Conservation (phyloP, 2,113 vertebrate species). For the Cebus imitator region DNA sequence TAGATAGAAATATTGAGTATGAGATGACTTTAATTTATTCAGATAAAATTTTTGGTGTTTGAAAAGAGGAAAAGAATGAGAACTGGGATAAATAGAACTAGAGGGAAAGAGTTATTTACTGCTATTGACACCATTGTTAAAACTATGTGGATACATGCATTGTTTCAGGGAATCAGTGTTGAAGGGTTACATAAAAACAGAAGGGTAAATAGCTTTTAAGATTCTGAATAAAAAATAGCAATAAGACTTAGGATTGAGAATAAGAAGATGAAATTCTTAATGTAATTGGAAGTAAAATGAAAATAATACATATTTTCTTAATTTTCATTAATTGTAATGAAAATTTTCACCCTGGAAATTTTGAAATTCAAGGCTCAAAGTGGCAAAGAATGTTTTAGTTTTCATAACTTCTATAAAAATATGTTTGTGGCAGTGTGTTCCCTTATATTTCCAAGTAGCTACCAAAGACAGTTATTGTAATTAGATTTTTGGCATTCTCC, state of each 20-base stretch:
- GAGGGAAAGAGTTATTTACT: background rate
- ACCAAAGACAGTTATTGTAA: background rate
- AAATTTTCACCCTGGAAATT: background rate
- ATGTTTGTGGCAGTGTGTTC: background rate
- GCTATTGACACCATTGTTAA: background rate
- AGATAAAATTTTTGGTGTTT: background rate
- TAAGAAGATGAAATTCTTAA: conserved; percentile 2
- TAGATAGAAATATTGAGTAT: background rate
- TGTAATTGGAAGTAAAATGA: conserved; percentile 6
- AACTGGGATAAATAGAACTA: background rate
- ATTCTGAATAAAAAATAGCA: conserved; percentile 23
- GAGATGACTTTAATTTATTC: background rate
- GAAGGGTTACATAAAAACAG: background rate
- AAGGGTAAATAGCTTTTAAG: background rate
- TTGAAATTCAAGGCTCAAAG: background rate
- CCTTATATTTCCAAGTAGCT: background rate
- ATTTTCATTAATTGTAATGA: conserved; percentile 3
- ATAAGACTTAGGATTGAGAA: background rate
- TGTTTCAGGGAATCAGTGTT: background rate
- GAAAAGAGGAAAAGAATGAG: background rate
- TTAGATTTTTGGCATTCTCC: background rate
- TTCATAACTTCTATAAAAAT: conserved; percentile 25
- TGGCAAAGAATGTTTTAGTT: background rate
- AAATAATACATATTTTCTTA: conserved; percentile 17
- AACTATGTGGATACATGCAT: background rate